These are phyloP conservation scores for Trissolcus japonicus DNA, from an alignment of 2,888 invertebrate species.

Conservation along the genomic window DNA sequence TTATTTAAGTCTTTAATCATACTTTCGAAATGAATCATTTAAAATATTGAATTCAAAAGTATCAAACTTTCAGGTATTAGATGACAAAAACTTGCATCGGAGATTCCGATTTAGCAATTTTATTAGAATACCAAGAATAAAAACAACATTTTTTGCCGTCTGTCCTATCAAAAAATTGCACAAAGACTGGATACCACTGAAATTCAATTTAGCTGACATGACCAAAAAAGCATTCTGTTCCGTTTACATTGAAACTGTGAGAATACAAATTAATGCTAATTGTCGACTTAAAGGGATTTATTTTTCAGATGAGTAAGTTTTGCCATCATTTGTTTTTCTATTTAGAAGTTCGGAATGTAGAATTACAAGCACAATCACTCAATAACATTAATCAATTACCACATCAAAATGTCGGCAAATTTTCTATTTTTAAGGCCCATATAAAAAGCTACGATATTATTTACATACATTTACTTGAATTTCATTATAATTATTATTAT, in stretches of 20 bases:
- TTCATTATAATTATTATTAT: no score
- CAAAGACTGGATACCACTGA: constrained; percentile 97
- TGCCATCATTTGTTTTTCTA: not conserved
- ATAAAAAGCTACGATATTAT: no score
- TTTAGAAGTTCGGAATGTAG: not conserved
- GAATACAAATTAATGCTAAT: constrained; percentile 97
- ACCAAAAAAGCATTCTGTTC: constrained; percentile 96
- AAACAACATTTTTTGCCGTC: constrained; percentile 94
- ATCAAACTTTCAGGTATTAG: constrained; percentile 83
- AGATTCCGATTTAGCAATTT: constrained; percentile 94
- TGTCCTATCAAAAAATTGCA: constrained; percentile 94
- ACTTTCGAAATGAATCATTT: not conserved
- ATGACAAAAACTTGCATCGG: constrained; percentile 94
- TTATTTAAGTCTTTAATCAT: not conserved
- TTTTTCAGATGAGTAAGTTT: constrained; percentile 81
- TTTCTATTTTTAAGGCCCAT: no score
- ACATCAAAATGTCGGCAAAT: no score
- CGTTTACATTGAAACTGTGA: constrained; percentile 92
- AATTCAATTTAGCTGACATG: constrained; percentile 96
- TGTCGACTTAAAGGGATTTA: constrained; percentile 93
- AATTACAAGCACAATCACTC: no score
- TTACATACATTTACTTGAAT: no score
- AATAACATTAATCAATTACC: no score
- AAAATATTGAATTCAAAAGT: not conserved
- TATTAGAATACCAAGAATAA: constrained; percentile 94